Conservation (phyloP, 1,140 invertebrate genomes). For the Paraescarpia echinospica region DNA sequence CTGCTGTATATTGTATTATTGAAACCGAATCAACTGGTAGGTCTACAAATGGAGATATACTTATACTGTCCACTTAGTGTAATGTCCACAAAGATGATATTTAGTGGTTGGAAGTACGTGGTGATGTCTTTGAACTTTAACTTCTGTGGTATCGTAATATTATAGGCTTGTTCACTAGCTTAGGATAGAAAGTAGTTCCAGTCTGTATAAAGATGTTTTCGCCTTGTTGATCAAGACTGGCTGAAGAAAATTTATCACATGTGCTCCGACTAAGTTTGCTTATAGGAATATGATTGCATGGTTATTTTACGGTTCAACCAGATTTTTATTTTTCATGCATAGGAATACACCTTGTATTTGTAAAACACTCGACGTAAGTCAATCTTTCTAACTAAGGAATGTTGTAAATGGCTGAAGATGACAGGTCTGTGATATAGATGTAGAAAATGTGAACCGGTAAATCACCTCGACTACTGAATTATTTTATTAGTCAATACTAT, state of each 20-base stretch:
- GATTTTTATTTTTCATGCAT: background rate
- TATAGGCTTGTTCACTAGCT: background rate
- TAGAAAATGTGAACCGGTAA: background rate
- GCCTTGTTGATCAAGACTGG: background rate
- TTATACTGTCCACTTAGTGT: background rate
- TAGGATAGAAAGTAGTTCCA: background rate
- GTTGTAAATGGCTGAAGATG: constrained; percentile 5
- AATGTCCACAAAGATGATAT: background rate
- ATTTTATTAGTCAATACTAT: background rate
- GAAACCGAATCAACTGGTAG: background rate
- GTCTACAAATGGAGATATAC: background rate
- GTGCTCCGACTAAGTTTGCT: background rate
- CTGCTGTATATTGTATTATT: background rate
- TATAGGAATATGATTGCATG: background rate
- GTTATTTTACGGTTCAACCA: background rate
- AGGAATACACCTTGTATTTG: background rate
- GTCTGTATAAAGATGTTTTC: background rate
- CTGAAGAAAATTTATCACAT: background rate
- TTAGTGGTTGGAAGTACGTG: background rate
- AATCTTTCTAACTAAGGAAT: background rate
- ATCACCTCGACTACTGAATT: background rate
- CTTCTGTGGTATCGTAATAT: background rate
- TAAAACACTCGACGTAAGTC: background rate
- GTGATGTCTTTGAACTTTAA: background rate
- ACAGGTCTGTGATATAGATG: background rate